Evolutionary conservation across 2,797 vertebrate genomes (phyloP).

Genomic region (Dicrostonyx torquatus): DNA sequence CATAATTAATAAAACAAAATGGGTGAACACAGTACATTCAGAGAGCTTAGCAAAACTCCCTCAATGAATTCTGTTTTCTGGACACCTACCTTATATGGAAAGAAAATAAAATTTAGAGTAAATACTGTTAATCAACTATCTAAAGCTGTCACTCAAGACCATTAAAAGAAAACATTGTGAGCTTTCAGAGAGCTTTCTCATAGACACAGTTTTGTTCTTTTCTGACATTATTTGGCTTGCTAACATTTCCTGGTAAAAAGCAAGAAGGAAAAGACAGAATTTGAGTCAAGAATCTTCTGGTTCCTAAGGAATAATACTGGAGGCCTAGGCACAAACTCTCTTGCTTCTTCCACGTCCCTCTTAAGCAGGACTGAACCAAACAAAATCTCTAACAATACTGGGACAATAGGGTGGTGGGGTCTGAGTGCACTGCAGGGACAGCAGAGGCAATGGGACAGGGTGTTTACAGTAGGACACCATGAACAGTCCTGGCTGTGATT

Average conservation of each 20-base stretch:
- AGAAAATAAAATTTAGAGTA: neutral
- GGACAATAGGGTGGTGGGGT: neutral
- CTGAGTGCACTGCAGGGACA: neutral
- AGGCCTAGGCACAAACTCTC: neutral
- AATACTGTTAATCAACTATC: neutral
- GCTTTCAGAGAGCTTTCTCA: neutral
- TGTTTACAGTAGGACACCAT: neutral
- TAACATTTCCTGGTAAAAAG: neutral
- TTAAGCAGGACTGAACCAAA: neutral
- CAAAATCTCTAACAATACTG: neutral
- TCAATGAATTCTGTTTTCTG: neutral
- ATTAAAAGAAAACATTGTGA: neutral
- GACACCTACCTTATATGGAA: neutral
- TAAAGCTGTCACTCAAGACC: neutral
- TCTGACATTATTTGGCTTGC: neutral
- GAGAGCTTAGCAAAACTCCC: neutral
- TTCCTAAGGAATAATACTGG: neutral
- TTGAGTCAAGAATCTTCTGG: neutral
- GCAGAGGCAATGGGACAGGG: neutral
- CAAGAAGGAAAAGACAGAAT: neutral
- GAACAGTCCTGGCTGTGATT: neutral
- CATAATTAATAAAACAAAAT: neutral
- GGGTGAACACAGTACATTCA: neutral
- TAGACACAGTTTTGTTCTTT: neutral
- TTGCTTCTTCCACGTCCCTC: neutral